Base-by-base conservation (phyloP, 2,888 invertebrate species). In the Nezara viridula region DNA sequence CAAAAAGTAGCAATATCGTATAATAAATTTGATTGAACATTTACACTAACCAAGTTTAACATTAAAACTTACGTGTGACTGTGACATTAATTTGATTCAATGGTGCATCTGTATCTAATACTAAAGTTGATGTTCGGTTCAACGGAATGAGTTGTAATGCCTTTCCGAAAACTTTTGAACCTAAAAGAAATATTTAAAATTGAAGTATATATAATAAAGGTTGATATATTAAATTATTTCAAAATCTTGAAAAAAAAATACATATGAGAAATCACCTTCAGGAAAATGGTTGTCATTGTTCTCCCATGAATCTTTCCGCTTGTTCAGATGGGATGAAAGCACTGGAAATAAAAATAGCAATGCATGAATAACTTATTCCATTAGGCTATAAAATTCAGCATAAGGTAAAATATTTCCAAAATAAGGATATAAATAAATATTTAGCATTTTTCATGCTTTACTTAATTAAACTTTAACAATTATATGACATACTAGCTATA, bases 281-380 rank as follows among this genome's bases (percentile, higher is more conserved):
- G 90, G 90, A 87, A 90, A 90, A 87, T 90, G 90, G 49, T 47
- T 86, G 7, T 90, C 90, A 85, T 90, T 90, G 6, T 77, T 89
- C 92, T 97, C 97, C 97, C 97, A 97, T 44, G 96, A 96, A 92
- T 97, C 97, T 88, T 95, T 94, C 90, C 96, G 94, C 0, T 94
- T 93, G 7, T 94, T 92, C 90, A 94, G 94, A 91, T 94, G 92
- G 3, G 95, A 94, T 32, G 90, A 90, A 2, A 90, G 52, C 32
- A 90, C 90, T 90, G 88, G 73, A 90, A 52, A 86, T 60, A 55
- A 85, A 86, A 47, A 86, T 19, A 27, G 4, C 5, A 32, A 49
- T 0, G 49, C 27, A 85, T n/a, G 6, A 55, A 55, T 7, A 55
- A 55, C 5, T 55, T 55, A 55, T 55, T n/a, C 9, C n/a, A 55